Percentiles rank a stretch among this genome's conserved stretches.
Conservation (phyloP, 2,797 vertebrate species). For the Perodicticus potto region DNA sequence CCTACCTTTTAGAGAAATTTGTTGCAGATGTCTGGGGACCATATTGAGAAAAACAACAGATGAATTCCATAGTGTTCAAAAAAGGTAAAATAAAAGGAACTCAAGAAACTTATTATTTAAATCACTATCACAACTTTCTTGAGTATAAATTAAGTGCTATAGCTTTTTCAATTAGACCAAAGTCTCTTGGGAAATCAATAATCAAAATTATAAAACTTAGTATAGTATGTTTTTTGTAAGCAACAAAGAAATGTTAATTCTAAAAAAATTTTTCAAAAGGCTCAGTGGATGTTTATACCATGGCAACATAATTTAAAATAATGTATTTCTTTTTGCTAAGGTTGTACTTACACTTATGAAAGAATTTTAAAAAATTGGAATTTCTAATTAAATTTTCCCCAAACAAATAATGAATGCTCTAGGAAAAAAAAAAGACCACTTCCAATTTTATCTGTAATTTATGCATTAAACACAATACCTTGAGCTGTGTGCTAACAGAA, state of each 20-base stretch:
- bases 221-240: neutral
- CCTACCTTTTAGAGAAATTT: neutral
- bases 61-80: neutral
- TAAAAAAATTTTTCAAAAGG: neutral
- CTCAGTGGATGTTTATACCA: neutral
- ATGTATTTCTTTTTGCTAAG: conserved; percentile 34
- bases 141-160: neutral
- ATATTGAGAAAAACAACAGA: neutral
- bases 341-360: conserved; percentile 24
- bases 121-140: conserved; percentile 1
- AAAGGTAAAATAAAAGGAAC: neutral
- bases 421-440: neutral
- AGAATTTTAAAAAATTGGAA: conserved; percentile 7
- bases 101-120: conserved; percentile 13
- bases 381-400: conserved; percentile 32
- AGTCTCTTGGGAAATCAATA: conserved; percentile 9
- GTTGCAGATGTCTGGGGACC: neutral
- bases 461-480: neutral
- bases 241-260: conserved; percentile 18
- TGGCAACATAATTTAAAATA: neutral
- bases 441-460: neutral
- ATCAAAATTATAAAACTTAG: conserved; percentile 22
- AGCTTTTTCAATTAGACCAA: conserved; percentile 21
- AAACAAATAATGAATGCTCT: neutral
- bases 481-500: neutral